Evolutionary conservation across 2,797 vertebrate genomes (phyloP).

Genomic region (Tokudaia tokunoshimensis): DNA sequence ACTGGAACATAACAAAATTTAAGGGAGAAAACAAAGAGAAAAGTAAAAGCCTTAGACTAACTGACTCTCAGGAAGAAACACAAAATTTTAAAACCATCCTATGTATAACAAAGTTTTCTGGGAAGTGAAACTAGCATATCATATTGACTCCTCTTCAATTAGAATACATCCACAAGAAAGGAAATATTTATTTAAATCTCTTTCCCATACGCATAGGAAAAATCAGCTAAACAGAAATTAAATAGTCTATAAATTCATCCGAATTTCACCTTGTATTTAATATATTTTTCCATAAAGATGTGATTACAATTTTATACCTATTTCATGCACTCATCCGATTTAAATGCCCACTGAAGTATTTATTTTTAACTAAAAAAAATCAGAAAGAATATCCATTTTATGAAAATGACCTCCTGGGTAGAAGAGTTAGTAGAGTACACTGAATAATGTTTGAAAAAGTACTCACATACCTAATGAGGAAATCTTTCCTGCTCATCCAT

Average conservation of each 20-base stretch:
- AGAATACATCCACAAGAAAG: neutral
- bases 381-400: neutral
- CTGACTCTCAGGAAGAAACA: neutral
- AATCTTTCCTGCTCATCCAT: neutral
- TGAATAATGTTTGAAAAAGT: neutral
- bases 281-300: neutral
- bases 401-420: neutral
- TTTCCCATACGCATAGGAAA: neutral
- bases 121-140: neutral
- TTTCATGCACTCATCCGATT: neutral
- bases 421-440: neutral
- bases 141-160: neutral
- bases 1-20: neutral
- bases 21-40: neutral
- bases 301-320: neutral
- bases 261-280: neutral
- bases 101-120: neutral
- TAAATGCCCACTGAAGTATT: neutral
- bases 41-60: neutral
- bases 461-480: neutral
- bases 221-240: neutral
- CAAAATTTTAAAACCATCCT: neutral
- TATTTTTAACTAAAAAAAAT: neutral
- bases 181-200: neutral
- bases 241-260: neutral